A percentile compares a stretch with the other conserved stretches of the same genome.
Conservation (phyloP, 2,797 vertebrate species). For the Ctenochaetus hawaiiensis region DNA sequence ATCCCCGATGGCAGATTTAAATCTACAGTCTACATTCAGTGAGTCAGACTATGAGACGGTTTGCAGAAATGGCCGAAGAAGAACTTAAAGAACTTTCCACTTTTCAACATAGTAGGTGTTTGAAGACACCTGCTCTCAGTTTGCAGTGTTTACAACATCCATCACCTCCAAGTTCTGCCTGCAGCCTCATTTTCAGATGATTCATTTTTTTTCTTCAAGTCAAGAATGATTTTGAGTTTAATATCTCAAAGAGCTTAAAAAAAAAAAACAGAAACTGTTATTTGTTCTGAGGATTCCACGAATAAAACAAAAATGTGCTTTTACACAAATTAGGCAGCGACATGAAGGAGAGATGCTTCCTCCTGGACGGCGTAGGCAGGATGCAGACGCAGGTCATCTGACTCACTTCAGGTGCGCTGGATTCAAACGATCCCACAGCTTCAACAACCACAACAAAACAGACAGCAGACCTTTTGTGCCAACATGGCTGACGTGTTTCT, state of each 20-base stretch:
- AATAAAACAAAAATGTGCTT: background rate
- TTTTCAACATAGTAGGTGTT: too few species aligned
- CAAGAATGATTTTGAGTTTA: too few species aligned
- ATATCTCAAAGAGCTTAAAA: background rate
- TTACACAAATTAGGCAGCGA: background rate
- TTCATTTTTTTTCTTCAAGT: background rate
- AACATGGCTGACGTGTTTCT: background rate
- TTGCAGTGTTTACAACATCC: background rate
- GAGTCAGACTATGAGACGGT: too few species aligned
- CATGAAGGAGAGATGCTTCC: conserved; percentile 2
- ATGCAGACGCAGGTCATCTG: conserved; percentile 6
- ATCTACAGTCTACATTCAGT: too few species aligned
- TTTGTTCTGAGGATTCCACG: background rate
- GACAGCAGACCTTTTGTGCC: background rate
- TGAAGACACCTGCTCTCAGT: too few species aligned
- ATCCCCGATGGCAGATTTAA: too few species aligned
- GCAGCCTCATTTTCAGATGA: background rate
- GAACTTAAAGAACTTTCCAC: too few species aligned
- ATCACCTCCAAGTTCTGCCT: background rate
- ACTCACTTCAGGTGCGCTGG: conserved; percentile 27
- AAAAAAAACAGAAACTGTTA: background rate
- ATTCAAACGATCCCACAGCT: conserved; percentile 19
- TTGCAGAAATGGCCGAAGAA: too few species aligned
- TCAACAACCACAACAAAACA: conserved; percentile 5
- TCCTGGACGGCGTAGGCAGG: background rate